Percentiles rank a stretch among this genome's conserved stretches.
phyloP scores from a whole-genome alignment of 2,113 vertebrate species.

The Tylochromis polylepis region DNA sequence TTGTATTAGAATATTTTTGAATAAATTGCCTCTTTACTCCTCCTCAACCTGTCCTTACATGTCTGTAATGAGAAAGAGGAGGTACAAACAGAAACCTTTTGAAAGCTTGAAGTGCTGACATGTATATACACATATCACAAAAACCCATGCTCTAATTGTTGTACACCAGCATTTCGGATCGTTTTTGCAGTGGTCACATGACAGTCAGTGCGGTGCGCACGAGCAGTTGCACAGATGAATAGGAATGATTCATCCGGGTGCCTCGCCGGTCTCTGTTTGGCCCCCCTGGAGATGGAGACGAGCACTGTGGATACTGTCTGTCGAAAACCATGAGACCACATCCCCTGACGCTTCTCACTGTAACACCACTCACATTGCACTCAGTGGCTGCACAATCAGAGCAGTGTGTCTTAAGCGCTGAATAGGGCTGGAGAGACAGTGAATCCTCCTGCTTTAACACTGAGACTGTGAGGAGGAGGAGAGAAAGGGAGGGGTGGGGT shows the following conservation, averaged over 20 bases:
- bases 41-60: not conserved
- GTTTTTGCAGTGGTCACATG: conserved; percentile 41
- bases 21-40: not conserved
- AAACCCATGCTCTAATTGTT: not conserved
- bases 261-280: conserved; percentile 41
- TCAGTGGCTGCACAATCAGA: conserved; percentile 42
- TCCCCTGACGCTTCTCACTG: conserved; percentile 57
- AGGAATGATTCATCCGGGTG: conserved; percentile 41
- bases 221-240: conserved; percentile 41
- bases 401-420: conserved; percentile 33
- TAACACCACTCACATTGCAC: conserved; percentile 28
- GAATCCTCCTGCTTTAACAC: conserved; percentile 31
- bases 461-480: conserved; percentile 23
- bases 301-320: conserved; percentile 44
- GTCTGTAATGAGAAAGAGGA: not conserved
- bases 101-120: not conserved
- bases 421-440: conserved; percentile 30
- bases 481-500: not conserved
- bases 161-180: not conserved
- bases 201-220: conserved; percentile 4
- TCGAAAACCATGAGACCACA: conserved; percentile 45
- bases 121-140: not conserved
- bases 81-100: not conserved
- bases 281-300: conserved; percentile 59
- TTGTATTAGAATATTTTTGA: not conserved